Evolutionary conservation across 1,140 invertebrate genomes (phyloP), one percentile per base, ranked within the genome.

Genomic region (Pomacea maculata): DNA sequence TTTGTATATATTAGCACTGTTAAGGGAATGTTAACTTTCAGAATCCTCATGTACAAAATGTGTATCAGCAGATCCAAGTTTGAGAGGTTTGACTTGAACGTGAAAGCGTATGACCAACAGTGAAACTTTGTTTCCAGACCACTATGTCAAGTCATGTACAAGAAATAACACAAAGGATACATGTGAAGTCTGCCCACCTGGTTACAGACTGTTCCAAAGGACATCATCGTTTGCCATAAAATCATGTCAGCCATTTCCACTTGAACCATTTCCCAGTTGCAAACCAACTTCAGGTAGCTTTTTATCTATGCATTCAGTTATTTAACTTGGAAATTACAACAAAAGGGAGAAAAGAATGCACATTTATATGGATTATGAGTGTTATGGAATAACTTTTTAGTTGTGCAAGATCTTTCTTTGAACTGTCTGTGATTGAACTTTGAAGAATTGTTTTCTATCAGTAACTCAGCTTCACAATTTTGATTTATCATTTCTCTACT

Each of bases 111-210:
- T 15, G 12, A 75, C 25, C 12, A 25, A 65, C 12, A 10, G 17
- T 68, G 34, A 52, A 29, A 21, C n/a, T 61, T 79, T 45, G 34
- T 9, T 72, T 79, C 65, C 79, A 80, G 79, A 80, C 54, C 79
- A 75, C 52, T 67, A n/a, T 54, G 54, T 75, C 29, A 64, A 54
- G 45, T 57, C 21, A n/a, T 80, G 79, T 34, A 34, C 61, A 3
- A 17, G 11, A n/a, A 80, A 80, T 57, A 63, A 72, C 10, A 75
- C 72, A 68, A n/a, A 45, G n/a, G 79, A 80, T 29, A 64, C 52
- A 4, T 80, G 79, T n/a, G 8, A 17, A 4, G 2, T 1, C 10
- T 80, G 79, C 57, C 52, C 61, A 11, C 6, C 7, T 9, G 52
- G 67, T 29, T n/a, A 65, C 21, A 63, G 21, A n/a, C 79, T 80